Evolutionary conservation across 35 echinoderm and acorn worm genomes (phyloP).

Genomic region (Heliocidaris erythrogramma): DNA sequence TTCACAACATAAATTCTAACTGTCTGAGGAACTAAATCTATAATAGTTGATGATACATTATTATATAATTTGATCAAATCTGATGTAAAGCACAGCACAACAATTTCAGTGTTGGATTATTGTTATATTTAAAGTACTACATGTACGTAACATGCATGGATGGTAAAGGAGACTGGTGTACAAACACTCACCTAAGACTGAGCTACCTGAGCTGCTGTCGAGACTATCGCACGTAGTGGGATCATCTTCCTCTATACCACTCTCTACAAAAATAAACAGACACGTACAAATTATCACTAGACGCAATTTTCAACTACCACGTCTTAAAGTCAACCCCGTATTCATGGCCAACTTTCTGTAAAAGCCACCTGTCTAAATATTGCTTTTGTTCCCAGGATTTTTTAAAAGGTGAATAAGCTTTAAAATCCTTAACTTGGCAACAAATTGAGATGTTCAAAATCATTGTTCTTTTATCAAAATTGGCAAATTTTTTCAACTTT

Average conservation of each 20-base stretch:
- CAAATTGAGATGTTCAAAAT: too few relatives aligned
- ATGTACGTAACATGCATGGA: not conserved
- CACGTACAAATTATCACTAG: not conserved
- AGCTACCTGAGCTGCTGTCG: constrained; percentile 71
- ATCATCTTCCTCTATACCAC: constrained; percentile 93
- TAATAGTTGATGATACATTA: not conserved
- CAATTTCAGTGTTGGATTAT: not conserved
- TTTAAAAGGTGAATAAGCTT: too few relatives aligned
- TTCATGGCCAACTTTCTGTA: too few relatives aligned
- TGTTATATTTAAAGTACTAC: not conserved
- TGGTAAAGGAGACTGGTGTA: not conserved
- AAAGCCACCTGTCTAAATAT: too few relatives aligned
- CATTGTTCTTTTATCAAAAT: too few relatives aligned
- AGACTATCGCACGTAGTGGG: constrained; percentile 66
- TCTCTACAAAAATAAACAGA: constrained; percentile 54
- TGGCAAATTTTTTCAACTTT: too few relatives aligned
- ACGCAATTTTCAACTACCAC: not conserved
- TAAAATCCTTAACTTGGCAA: too few relatives aligned
- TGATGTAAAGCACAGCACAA: not conserved
- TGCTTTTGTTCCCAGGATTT: too few relatives aligned
- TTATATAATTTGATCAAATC: not conserved
- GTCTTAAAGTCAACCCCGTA: too few relatives aligned
- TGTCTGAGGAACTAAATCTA: not conserved
- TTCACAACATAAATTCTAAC: not conserved
- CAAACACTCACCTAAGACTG: constrained; percentile 69